Conservation (phyloP, 2,797 vertebrate genomes). For the Xiphorhynchus erythropygius region DNA sequence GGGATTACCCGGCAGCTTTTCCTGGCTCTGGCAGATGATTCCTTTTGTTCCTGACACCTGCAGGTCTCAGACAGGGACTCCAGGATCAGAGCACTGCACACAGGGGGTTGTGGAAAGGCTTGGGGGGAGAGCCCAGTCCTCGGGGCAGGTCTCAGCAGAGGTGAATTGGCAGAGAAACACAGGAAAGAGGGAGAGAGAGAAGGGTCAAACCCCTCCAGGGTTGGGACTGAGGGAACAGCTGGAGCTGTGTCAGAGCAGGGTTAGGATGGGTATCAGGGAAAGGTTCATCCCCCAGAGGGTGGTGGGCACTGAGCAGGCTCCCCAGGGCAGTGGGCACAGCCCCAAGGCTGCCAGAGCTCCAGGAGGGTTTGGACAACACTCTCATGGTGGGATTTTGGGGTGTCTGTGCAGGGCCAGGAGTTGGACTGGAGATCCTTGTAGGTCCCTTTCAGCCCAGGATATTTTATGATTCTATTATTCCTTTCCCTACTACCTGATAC, state of each 20-base stretch:
- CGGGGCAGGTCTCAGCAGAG: fast-evolving
- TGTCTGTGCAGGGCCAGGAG: not conserved
- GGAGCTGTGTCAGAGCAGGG: too few species aligned
- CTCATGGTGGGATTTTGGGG: not conserved
- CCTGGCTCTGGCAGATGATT: fast-evolving
- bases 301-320: not conserved
- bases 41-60: not conserved
- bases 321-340: not conserved
- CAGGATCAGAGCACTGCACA: fast-evolving
- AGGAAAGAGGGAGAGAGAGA: fast-evolving
- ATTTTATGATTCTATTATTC: not conserved
- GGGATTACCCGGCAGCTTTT: not conserved
- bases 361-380: fast-evolving
- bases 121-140: not conserved
- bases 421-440: fast-evolving
- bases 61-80: not conserved
- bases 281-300: fast-evolving
- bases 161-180: fast-evolving
- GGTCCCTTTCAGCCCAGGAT: not conserved
- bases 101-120: fast-evolving
- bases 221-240: not conserved
- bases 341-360: not conserved
- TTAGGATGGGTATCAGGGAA: fast-evolving
- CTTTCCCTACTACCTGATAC: not conserved
- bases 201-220: not conserved